Evolutionary conservation across 2,888 invertebrate species (phyloP).

Genomic region (Leptopilina myrica): DNA sequence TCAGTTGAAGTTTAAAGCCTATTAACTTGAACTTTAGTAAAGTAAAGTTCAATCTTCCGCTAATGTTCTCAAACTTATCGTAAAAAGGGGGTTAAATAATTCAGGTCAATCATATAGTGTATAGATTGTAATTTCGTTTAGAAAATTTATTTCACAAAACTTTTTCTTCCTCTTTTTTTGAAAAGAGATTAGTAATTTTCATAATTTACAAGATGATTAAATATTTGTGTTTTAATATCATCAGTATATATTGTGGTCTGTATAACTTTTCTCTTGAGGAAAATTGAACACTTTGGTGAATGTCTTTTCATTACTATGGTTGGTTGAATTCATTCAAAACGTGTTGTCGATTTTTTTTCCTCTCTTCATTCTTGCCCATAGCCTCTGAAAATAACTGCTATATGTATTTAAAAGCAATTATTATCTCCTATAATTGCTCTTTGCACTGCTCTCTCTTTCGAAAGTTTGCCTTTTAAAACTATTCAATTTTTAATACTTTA

Average conservation of each 20-base stretch:
- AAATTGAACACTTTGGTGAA: too few relatives aligned
- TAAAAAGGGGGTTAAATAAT: constrained; percentile 19
- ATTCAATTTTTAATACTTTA: constrained; percentile 10
- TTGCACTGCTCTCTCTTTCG: constrained; percentile 38
- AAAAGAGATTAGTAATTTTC: too few relatives aligned
- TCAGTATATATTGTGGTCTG: too few relatives aligned
- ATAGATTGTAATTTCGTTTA: neutral
- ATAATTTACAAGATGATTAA: too few relatives aligned
- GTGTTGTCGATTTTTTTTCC: constrained; percentile 12
- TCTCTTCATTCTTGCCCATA: neutral
- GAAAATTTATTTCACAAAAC: neutral
- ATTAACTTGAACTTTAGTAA: constrained; percentile 18
- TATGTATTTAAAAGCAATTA: constrained; percentile 31
- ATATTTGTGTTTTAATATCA: too few relatives aligned
- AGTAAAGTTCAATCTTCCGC: constrained; percentile 25
- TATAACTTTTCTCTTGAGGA: too few relatives aligned
- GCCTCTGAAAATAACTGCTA: constrained; percentile 20
- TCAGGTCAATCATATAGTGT: neutral
- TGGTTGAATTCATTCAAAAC: constrained; percentile 12
- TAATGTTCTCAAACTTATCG: constrained; percentile 16
- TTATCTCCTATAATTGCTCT: constrained; percentile 22
- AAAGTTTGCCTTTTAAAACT: constrained; percentile 28
- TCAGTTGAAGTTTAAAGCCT: constrained; percentile 14
- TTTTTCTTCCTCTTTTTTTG: neutral
- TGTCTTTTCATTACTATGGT: too few relatives aligned